Conservation (phyloP, 2,113 vertebrate species). For the Enhydra lutris region DNA sequence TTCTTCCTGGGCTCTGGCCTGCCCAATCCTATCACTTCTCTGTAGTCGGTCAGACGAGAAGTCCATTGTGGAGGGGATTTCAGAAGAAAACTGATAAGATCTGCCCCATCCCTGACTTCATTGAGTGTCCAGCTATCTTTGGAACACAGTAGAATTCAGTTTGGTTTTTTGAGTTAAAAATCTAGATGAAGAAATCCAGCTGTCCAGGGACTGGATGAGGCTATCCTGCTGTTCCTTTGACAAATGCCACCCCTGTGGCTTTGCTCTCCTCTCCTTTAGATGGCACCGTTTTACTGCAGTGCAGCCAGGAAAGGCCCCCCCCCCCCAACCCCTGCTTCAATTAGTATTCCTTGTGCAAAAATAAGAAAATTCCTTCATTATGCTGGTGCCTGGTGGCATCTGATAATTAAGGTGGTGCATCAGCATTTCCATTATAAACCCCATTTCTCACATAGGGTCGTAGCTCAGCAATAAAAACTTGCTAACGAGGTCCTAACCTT, state of each 20-base stretch:
- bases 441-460: neutral
- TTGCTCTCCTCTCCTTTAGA: constrained; percentile 87
- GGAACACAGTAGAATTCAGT: neutral
- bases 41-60: neutral
- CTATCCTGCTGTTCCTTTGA: fast-evolving
- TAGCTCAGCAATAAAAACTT: constrained; percentile 45
- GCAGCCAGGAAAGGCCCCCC: fast-evolving
- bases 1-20: neutral
- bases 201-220: no score
- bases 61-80: neutral
- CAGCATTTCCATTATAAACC: constrained; percentile 63
- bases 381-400: neutral
- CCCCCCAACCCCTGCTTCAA: neutral
- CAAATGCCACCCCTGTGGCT: neutral
- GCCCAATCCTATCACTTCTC: neutral
- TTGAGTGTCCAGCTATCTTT: neutral
- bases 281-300: constrained; percentile 92
- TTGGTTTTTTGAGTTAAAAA: neutral
- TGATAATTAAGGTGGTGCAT: constrained; percentile 67
- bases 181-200: neutral
- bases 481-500: constrained; percentile 27
- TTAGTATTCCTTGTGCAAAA: constrained; percentile 79
- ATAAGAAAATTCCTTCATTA: constrained; percentile 83
- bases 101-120: neutral
- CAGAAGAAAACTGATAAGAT: neutral